phyloP scores from a whole-genome alignment of 92 coral and sea anemone genomes.

The Heliopora coerulea region DNA sequence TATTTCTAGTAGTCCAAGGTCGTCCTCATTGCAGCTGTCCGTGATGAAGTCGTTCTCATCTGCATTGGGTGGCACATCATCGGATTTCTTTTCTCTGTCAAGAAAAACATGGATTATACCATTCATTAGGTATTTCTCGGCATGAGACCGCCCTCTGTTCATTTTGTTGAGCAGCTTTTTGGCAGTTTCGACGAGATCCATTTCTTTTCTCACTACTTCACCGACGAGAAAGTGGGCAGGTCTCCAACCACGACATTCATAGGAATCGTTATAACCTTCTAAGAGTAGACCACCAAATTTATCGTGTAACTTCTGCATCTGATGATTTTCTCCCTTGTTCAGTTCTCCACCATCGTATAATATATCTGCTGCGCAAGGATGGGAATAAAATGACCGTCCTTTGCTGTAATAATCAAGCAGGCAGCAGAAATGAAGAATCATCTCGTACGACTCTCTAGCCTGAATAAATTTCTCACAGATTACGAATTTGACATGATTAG shows the following conservation, averaged over 20 bases:
- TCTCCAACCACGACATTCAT: constrained; percentile 59
- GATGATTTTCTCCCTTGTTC: neutral
- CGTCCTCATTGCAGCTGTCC: constrained; percentile 31
- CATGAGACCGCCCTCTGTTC: constrained; percentile 39
- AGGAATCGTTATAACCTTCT: constrained; percentile 45
- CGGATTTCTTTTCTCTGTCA: constrained; percentile 23
- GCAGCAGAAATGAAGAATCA: constrained; percentile 51
- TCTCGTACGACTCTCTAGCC: constrained; percentile 23
- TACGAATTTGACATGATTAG: constrained; percentile 42
- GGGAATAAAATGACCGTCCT: constrained; percentile 42
- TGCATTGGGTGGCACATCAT: neutral
- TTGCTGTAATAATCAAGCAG: constrained; percentile 50
- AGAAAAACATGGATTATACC: constrained; percentile 50
- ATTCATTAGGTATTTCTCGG: constrained; percentile 37
- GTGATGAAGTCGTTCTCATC: constrained; percentile 6
- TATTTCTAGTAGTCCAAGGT: constrained; percentile 47
- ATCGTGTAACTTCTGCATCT: constrained; percentile 41
- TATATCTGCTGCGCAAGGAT: constrained; percentile 43
- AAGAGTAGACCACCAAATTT: constrained; percentile 63
- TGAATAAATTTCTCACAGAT: constrained; percentile 22
- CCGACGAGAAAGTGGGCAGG: constrained; percentile 68
- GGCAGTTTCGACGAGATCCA: constrained; percentile 32
- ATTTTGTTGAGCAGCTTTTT: constrained; percentile 8
- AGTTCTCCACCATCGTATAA: constrained; percentile 28
- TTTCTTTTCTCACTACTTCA: constrained; percentile 48